A percentile compares a stretch with the other conserved stretches of the same genome.
These are phyloP conservation scores for Argyresthia goedartella DNA, from an alignment of 2,888 invertebrate genomes.

Conservation along the genomic window DNA sequence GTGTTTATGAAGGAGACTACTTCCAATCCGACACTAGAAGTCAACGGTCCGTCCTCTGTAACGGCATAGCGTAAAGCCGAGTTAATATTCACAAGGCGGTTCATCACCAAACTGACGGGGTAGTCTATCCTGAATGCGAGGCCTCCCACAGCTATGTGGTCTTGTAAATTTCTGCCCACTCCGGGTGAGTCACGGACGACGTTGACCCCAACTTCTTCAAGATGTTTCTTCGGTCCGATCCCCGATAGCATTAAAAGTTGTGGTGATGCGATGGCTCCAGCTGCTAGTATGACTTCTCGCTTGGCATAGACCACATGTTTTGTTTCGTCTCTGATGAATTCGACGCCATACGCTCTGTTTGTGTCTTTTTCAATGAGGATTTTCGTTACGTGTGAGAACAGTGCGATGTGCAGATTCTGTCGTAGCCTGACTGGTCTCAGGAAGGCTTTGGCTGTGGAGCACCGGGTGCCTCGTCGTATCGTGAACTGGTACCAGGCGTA, in stretches of 20 bases:
- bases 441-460: constrained; percentile 89
- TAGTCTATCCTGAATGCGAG: constrained; percentile 85
- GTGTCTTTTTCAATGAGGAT: constrained; percentile 78
- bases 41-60: constrained; percentile 88
- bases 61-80: constrained; percentile 87
- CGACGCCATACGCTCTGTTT: constrained; percentile 83
- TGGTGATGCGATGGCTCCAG: constrained; percentile 92
- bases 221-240: constrained; percentile 82
- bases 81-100: constrained; percentile 85
- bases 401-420: constrained; percentile 84
- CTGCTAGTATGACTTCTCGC: constrained; percentile 86
- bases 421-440: constrained; percentile 82
- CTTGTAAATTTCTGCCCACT: constrained; percentile 89
- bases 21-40: constrained; percentile 89
- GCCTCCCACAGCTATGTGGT: constrained; percentile 91
- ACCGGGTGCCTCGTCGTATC: constrained; percentile 86
- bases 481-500: constrained; percentile 90
- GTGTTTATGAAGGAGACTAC: constrained; percentile 90
- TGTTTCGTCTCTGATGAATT: constrained; percentile 78
- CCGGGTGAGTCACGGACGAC: constrained; percentile 84
- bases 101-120: constrained; percentile 84
- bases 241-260: constrained; percentile 94
- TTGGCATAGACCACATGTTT: constrained; percentile 76
- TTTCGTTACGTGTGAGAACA: constrained; percentile 85
- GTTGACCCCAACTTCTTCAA: constrained; percentile 78